phyloP scores from a whole-genome alignment of 2,113 vertebrate species.

The Bujurquina vittata region DNA sequence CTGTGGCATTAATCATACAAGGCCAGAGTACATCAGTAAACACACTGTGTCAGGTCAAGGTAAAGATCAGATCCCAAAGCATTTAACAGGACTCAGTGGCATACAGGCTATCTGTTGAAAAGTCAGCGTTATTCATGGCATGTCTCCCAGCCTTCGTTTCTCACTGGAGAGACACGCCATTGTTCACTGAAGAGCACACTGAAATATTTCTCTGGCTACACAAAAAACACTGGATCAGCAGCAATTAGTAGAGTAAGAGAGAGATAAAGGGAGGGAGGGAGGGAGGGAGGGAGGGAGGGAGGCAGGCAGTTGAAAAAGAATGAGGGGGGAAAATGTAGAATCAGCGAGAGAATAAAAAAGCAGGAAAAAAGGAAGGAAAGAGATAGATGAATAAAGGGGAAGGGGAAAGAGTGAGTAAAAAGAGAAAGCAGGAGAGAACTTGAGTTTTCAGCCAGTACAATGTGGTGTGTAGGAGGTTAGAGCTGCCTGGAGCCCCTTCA shows the following conservation, averaged over 20 bases:
- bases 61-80: slow-evolving; percentile 75
- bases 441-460: slow-evolving; percentile 39
- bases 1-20: slow-evolving; percentile 74
- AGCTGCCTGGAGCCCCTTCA: slow-evolving; percentile 54
- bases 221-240: slow-evolving; percentile 79
- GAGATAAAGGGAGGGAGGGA: slow-evolving; percentile 69
- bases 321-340: slow-evolving; percentile 67
- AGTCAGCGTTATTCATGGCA: slow-evolving; percentile 75
- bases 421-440: slow-evolving; percentile 16
- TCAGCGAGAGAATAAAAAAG: slow-evolving; percentile 67
- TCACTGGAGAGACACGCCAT: slow-evolving; percentile 69
- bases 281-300: slow-evolving; percentile 37
- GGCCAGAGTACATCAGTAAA: slow-evolving; percentile 76
- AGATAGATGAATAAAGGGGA: slow-evolving; percentile 46
- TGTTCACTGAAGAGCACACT: slow-evolving; percentile 70
- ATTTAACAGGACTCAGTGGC: slow-evolving; percentile 75
- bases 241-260: slow-evolving; percentile 76
- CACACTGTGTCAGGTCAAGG: slow-evolving; percentile 77
- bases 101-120: slow-evolving; percentile 72
- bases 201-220: slow-evolving; percentile 76
- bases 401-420: slow-evolving; percentile 16
- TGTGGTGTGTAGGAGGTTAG: slow-evolving; percentile 52
- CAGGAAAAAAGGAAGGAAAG: slow-evolving; percentile 34
- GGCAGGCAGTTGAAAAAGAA: slow-evolving; percentile 52
- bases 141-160: slow-evolving; percentile 63